phyloP scores from a whole-genome alignment of 2,113 vertebrate species.

The Uropsilus gracilis region DNA sequence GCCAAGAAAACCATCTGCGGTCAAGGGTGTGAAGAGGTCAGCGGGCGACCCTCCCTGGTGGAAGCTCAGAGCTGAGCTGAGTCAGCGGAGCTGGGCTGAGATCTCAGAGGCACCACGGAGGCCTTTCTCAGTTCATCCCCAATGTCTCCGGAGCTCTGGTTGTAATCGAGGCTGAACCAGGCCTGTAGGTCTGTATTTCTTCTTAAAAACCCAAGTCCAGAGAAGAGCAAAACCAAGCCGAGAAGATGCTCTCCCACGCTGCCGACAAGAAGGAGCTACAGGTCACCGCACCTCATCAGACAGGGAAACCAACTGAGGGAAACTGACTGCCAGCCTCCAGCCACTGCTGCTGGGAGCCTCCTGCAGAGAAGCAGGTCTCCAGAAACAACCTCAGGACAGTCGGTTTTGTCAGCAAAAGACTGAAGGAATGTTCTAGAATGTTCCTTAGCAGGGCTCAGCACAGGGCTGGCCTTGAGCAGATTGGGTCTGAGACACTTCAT shows the following conservation, averaged over 20 bases:
- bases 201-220: background rate
- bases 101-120: background rate
- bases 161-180: background rate
- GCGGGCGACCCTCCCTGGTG: background rate
- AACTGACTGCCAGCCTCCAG: background rate
- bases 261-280: background rate
- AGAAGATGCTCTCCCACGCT: background rate
- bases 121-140: background rate
- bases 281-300: background rate
- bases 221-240: background rate
- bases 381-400: background rate
- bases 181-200: background rate
- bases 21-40: constrained; percentile 29
- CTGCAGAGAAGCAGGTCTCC: background rate
- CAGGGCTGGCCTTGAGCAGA: background rate
- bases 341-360: background rate
- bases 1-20: constrained; percentile 46
- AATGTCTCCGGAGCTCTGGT: background rate
- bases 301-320: background rate
- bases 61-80: constrained; percentile 31
- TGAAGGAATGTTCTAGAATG: background rate
- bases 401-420: background rate
- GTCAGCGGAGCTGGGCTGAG: background rate
- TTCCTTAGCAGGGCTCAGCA: background rate
- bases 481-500: background rate